Percentiles rank a stretch among this genome's conserved stretches.
Evolutionary conservation across 2,113 vertebrate genomes (phyloP).

Genomic region (Atherinomorus stipes): DNA sequence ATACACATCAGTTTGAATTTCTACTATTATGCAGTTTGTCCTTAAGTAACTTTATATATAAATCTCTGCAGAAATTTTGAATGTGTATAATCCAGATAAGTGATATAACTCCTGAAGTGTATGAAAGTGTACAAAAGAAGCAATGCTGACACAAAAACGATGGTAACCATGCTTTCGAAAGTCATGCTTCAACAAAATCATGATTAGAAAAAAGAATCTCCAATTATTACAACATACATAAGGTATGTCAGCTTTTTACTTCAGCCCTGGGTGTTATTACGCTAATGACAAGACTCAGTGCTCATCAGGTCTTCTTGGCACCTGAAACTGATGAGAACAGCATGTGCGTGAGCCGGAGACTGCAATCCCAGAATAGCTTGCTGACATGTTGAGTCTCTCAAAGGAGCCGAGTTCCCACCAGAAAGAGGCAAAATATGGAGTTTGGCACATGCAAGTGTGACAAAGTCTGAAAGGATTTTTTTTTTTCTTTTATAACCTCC

Average conservation of each 20-base stretch:
- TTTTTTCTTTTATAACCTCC: conserved; percentile 16
- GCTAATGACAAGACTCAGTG: conserved; percentile 11
- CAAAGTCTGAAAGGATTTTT: conserved; percentile 32
- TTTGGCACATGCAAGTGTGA: conserved; percentile 52
- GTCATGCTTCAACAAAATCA: conserved; percentile 14
- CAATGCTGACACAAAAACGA: conserved; percentile 4
- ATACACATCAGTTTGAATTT: background rate
- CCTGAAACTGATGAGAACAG: conserved; percentile 25
- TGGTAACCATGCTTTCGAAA: background rate
- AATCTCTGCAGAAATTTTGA: conserved; percentile 4
- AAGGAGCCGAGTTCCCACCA: conserved; percentile 41
- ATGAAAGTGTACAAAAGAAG: conserved; percentile 4
- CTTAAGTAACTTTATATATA: conserved; percentile 21
- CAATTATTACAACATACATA: background rate
- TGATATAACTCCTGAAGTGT: conserved; percentile 13
- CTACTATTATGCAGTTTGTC: conserved; percentile 9
- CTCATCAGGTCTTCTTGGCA: conserved; percentile 45
- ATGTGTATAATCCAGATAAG: background rate
- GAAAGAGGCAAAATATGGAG: conserved; percentile 53
- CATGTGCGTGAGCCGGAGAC: conserved; percentile 47
- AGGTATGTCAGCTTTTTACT: background rate
- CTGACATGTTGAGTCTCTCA: conserved; percentile 59
- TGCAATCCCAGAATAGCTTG: conserved; percentile 57
- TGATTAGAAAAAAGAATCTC: background rate
- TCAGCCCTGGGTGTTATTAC: background rate